A percentile compares a stretch with the other conserved stretches of the same genome.
phyloP scores from a whole-genome alignment of 2,888 invertebrate genomes.

The Tetrapedia diversipes region DNA sequence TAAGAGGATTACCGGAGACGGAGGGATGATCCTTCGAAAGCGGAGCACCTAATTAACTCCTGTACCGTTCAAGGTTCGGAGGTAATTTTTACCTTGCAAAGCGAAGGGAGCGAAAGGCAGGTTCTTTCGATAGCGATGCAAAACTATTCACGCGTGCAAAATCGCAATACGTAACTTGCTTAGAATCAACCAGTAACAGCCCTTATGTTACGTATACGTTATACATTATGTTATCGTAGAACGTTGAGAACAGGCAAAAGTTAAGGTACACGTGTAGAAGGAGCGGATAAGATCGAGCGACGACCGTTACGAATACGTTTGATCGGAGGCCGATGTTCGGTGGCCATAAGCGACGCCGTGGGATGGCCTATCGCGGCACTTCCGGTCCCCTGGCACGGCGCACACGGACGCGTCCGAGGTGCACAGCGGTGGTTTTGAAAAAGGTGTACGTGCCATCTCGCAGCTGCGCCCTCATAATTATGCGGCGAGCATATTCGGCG shows the following conservation, averaged over 20 bases:
- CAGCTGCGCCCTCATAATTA: constrained; percentile 64
- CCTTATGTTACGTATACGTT: too few species aligned
- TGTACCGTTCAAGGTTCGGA: constrained; percentile 21
- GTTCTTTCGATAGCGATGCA: too few species aligned
- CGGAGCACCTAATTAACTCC: constrained; percentile 16
- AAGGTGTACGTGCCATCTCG: constrained; percentile 65
- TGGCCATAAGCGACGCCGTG: constrained; percentile 31
- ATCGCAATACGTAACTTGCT: too few species aligned
- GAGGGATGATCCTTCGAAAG: constrained; percentile 9
- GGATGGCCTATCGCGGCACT: constrained; percentile 48
- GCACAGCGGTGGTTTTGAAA: constrained; percentile 59
- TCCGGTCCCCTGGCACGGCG: constrained; percentile 38
- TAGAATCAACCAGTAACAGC: too few species aligned
- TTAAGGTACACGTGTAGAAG: not conserved
- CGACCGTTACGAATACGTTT: constrained; percentile 9
- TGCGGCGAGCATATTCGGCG: constrained; percentile 63
- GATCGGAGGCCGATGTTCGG: constrained; percentile 9
- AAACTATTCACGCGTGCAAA: too few species aligned
- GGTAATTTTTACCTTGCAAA: not conserved
- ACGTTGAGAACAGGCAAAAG: not conserved
- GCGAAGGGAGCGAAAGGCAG: too few species aligned
- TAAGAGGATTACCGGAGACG: constrained; percentile 7
- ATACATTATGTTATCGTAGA: too few species aligned
- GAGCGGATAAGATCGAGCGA: constrained; percentile 12
- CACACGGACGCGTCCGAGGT: constrained; percentile 19